phyloP scores from a whole-genome alignment of 2,888 invertebrate species.

The Microchrysa polita region DNA sequence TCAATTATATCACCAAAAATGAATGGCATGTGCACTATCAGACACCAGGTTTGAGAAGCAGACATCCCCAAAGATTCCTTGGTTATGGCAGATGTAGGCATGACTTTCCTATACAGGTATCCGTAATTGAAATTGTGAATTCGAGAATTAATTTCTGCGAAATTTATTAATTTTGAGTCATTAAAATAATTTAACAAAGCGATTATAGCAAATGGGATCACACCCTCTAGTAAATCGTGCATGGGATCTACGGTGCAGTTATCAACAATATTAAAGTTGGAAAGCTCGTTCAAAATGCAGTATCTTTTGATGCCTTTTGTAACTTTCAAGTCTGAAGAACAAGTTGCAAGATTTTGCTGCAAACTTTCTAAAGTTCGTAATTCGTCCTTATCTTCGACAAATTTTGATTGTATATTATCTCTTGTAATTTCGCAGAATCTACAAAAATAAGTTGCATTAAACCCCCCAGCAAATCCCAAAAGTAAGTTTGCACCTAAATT shows the following conservation, averaged over 20 bases:
- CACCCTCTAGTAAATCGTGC: conserved; percentile 48
- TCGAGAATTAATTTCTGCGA: too few species aligned
- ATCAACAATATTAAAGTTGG: conserved; percentile 35
- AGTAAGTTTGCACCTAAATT: conserved; percentile 6
- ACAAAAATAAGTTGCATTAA: conserved; percentile 34
- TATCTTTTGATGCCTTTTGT: conserved; percentile 33
- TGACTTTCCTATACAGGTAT: too few species aligned
- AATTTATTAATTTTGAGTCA: too few species aligned
- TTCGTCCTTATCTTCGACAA: conserved; percentile 36
- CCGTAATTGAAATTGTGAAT: too few species aligned
- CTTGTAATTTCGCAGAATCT: conserved; percentile 35
- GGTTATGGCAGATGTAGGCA: too few species aligned
- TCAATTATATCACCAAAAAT: too few species aligned
- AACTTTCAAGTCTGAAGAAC: not conserved
- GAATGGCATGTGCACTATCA: too few species aligned
- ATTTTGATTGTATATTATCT: conserved; percentile 43
- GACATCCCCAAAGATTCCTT: too few species aligned
- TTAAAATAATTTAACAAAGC: too few species aligned
- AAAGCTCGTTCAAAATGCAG: conserved; percentile 37
- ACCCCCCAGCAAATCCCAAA: conserved; percentile 43
- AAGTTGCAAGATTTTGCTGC: too few species aligned
- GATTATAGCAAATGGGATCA: too few species aligned
- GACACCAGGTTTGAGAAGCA: too few species aligned
- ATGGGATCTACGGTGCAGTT: conserved; percentile 46
- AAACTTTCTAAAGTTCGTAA: not conserved